phyloP scores from a whole-genome alignment of 2,888 invertebrate genomes.

The Amiota mariae region DNA sequence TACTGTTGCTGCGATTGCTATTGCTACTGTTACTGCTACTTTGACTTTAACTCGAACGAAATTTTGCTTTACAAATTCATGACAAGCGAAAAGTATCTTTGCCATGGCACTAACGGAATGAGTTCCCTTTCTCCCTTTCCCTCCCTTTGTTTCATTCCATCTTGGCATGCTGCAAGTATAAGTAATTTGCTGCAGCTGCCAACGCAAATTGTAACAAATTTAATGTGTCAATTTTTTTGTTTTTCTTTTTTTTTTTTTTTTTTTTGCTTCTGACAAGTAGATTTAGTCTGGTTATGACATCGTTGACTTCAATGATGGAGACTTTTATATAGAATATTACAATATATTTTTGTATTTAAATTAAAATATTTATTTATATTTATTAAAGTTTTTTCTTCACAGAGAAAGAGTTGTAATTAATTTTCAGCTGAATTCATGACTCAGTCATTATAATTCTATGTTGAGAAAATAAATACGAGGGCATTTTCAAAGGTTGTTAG shows the following conservation, averaged over 20 bases:
- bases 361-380: slow-evolving; percentile 13
- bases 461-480: neutral
- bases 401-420: slow-evolving; percentile 22
- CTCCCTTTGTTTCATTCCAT: too few relatives aligned
- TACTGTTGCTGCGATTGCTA: neutral
- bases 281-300: too few relatives aligned
- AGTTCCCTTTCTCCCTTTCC: too few relatives aligned
- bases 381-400: neutral
- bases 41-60: slow-evolving; percentile 6
- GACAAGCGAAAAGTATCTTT: neutral
- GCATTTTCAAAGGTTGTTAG: too few relatives aligned
- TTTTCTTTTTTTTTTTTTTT: too few relatives aligned
- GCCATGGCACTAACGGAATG: too few relatives aligned
- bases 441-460: slow-evolving; percentile 15
- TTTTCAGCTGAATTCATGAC: slow-evolving; percentile 31
- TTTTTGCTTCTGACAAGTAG: neutral
- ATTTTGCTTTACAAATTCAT: slow-evolving; percentile 10
- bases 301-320: too few relatives aligned
- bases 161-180: too few relatives aligned
- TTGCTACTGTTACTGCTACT: slow-evolving; percentile 7
- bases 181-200: slow-evolving; percentile 52
- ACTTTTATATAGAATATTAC: too few relatives aligned
- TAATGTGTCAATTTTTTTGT: slow-evolving; percentile 57
- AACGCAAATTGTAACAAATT: slow-evolving; percentile 42
- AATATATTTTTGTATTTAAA: neutral